Evolutionary conservation across 35 echinoderm and acorn worm species (phyloP).

Genomic region (Anneissia japonica): DNA sequence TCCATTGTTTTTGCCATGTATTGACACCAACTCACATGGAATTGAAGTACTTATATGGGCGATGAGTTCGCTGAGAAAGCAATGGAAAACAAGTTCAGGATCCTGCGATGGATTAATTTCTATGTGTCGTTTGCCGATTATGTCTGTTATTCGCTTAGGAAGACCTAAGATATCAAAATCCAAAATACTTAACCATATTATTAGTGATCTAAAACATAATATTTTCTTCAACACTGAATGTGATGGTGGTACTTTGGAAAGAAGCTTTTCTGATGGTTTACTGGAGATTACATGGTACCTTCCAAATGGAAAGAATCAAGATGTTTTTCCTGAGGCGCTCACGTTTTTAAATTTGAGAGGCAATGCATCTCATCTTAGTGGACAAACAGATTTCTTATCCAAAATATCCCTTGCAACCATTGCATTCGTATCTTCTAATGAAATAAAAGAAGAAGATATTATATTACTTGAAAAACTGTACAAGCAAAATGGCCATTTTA

Average conservation of each 20-base stretch:
- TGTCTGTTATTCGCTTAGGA: not conserved
- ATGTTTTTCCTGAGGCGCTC: not conserved
- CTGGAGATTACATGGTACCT: not conserved
- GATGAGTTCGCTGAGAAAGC: not conserved
- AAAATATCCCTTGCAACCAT: not conserved
- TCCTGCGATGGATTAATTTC: not conserved
- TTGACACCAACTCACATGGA: not conserved
- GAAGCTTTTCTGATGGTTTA: not conserved
- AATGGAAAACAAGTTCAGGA: not conserved
- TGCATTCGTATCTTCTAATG: not conserved
- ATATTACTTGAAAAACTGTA: too few species aligned
- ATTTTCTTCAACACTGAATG: conserved; percentile 3
- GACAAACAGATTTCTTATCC: not conserved
- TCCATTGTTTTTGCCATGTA: not conserved
- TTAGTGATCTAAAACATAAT: not conserved
- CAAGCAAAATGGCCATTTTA: too few species aligned
- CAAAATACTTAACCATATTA: not conserved
- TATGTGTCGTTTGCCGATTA: not conserved
- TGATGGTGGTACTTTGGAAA: not conserved
- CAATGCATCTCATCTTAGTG: not conserved
- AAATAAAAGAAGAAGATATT: too few species aligned
- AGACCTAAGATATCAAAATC: not conserved
- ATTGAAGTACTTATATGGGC: not conserved
- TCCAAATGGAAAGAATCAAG: not conserved
- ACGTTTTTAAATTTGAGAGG: not conserved